These are phyloP conservation scores for Halisarca cf. caerulea DNA, from an alignment of 37 sponge, comb jelly and placozoan genomes.

Conservation along the genomic window DNA sequence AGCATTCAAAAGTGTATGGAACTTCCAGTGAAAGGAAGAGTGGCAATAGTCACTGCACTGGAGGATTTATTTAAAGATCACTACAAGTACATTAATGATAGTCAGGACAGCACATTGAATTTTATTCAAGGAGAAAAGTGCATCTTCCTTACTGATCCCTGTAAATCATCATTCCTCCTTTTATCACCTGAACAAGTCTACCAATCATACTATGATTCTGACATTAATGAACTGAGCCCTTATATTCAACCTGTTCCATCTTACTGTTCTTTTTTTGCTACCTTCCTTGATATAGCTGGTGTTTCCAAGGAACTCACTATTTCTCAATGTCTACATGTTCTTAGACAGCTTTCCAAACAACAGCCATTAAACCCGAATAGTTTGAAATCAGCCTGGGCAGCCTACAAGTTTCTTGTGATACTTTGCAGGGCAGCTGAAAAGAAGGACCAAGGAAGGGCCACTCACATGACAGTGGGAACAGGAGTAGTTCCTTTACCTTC, in stretches of 20 bases:
- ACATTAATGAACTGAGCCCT: background rate
- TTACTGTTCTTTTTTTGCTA: background rate
- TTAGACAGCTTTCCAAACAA: background rate
- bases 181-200: background rate
- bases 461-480: background rate
- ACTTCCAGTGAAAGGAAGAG: background rate
- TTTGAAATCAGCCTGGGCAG: background rate
- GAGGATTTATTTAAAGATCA: background rate
- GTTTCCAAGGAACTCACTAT: background rate
- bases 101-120: background rate
- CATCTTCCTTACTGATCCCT: background rate
- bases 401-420: background rate
- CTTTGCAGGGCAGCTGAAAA: background rate
- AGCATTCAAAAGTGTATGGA: background rate
- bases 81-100: background rate
- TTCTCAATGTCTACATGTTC: background rate
- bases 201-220: no score
- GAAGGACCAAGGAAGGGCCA: background rate
- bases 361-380: background rate
- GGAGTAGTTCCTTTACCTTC: background rate
- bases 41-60: background rate
- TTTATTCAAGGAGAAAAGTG: background rate
- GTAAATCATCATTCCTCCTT: background rate
- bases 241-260: background rate
- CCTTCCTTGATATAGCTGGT: conserved; percentile 3